These are phyloP conservation scores for Carapus acus DNA, from an alignment of 2,797 vertebrate genomes.

Conservation along the genomic window DNA sequence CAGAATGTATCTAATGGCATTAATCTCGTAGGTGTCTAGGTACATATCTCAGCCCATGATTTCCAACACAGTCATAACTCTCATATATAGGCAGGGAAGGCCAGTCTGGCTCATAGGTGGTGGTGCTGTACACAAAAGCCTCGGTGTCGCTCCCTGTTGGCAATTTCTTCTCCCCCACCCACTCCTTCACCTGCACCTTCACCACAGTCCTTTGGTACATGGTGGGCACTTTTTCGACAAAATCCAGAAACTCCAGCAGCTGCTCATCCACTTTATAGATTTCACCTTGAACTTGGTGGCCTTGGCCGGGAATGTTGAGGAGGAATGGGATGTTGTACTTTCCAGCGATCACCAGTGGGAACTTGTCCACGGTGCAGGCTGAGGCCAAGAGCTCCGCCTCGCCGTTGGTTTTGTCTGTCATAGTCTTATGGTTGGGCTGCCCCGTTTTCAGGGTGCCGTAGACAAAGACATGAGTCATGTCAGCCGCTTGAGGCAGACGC, in stretches of 20 bases:
- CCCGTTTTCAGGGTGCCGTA: constrained; percentile 89
- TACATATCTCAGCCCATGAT: constrained; percentile 74
- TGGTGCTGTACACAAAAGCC: constrained; percentile 78
- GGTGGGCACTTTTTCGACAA: constrained; percentile 77
- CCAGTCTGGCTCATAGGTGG: constrained; percentile 76
- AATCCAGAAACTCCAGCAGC: constrained; percentile 87
- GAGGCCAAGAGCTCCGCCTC: constrained; percentile 65
- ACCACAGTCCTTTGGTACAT: constrained; percentile 81
- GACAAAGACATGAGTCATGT: constrained; percentile 79
- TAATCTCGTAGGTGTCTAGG: constrained; percentile 56
- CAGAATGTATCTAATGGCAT: background rate
- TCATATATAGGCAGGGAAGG: constrained; percentile 64
- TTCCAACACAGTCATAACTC: constrained; percentile 75
- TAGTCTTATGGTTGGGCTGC: constrained; percentile 78
- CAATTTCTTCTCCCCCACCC: constrained; percentile 39
- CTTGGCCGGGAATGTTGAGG: constrained; percentile 79
- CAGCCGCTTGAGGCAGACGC: background rate
- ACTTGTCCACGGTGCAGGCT: constrained; percentile 74
- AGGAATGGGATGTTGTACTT: constrained; percentile 79
- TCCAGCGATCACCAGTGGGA: constrained; percentile 80
- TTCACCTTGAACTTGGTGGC: constrained; percentile 77
- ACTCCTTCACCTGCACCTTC: constrained; percentile 71
- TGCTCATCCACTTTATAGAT: constrained; percentile 80
- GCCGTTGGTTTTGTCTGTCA: constrained; percentile 65
- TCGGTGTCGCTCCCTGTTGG: constrained; percentile 46